Evolutionary conservation across 2,113 vertebrate genomes (phyloP).

Genomic region (Ovis aries): DNA sequence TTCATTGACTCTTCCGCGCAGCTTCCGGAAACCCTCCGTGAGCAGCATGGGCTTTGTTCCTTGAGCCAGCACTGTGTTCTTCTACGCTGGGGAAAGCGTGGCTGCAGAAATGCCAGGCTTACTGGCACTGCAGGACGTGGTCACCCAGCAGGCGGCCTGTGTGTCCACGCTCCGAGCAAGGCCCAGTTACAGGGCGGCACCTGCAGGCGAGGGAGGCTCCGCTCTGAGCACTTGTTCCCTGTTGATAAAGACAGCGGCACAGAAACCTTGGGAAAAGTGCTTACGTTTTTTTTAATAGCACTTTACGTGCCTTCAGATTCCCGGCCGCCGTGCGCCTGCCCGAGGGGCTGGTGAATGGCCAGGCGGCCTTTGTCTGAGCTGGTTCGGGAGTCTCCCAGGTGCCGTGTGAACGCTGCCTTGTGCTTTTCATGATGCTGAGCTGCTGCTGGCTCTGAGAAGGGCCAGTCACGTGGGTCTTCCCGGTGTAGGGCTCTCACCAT

Average conservation of each 20-base stretch:
- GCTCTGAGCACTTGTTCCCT: fast-evolving
- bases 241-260: fast-evolving
- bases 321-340: fast-evolving
- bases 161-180: fast-evolving
- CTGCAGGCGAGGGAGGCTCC: fast-evolving
- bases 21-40: background rate
- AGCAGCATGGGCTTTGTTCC: background rate
- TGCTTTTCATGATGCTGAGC: too few relatives aligned
- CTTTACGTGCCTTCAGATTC: fast-evolving
- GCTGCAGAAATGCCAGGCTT: background rate
- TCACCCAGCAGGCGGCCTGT: fast-evolving
- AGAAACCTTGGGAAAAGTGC: background rate
- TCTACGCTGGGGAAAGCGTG: background rate
- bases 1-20: fast-evolving
- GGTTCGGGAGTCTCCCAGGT: background rate
- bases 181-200: fast-evolving
- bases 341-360: fast-evolving
- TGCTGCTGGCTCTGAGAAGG: background rate
- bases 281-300: background rate
- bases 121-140: background rate
- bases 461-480: background rate
- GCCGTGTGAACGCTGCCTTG: fast-evolving
- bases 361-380: background rate
- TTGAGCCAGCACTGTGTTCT: background rate
- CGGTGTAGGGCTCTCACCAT: fast-evolving